Percentiles rank a stretch among this genome's conserved stretches.
phyloP scores from a whole-genome alignment of 2,797 vertebrate species.

The Craterocephalus amniculus region DNA sequence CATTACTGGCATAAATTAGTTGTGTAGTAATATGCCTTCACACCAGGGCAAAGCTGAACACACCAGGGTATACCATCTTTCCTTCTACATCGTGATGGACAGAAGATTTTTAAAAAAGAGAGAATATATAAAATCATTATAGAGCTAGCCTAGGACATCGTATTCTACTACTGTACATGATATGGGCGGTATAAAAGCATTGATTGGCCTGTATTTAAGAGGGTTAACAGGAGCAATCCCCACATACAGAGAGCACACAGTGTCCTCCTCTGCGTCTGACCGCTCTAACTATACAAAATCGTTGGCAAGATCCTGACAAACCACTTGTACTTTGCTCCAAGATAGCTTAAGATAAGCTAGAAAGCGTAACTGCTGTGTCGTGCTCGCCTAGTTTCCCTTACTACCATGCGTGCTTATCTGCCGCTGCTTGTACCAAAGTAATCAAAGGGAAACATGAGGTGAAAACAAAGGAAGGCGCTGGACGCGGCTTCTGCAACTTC shows the following conservation, averaged over 20 bases:
- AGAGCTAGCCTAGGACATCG: too few relatives aligned
- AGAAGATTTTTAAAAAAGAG: too few relatives aligned
- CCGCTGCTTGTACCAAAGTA: neutral
- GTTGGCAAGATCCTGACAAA: conserved; percentile 6
- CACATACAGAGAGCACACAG: conserved; percentile 40
- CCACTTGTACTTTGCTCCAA: conserved; percentile 41
- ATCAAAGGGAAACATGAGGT: conserved; percentile 2
- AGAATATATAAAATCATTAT: too few relatives aligned
- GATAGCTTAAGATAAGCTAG: conserved; percentile 15
- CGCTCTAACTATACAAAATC: conserved; percentile 12
- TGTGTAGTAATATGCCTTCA: neutral
- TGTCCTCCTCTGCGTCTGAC: conserved; percentile 45
- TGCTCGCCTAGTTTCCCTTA: neutral
- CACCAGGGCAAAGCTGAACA: neutral
- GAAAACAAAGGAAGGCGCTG: conserved; percentile 52
- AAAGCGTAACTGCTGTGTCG: neutral
- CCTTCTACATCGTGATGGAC: too few relatives aligned
- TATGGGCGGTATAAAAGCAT: neutral
- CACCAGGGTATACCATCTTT: too few relatives aligned
- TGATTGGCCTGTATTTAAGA: conserved; percentile 19
- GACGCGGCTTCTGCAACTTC: conserved; percentile 38
- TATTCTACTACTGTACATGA: too few relatives aligned
- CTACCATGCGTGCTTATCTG: conserved; percentile 2
- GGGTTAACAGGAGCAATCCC: conserved; percentile 37
- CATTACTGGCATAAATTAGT: neutral